These are phyloP conservation scores for Ernsta delagoae DNA, from an alignment of 2,888 invertebrate genomes.

Conservation along the genomic window DNA sequence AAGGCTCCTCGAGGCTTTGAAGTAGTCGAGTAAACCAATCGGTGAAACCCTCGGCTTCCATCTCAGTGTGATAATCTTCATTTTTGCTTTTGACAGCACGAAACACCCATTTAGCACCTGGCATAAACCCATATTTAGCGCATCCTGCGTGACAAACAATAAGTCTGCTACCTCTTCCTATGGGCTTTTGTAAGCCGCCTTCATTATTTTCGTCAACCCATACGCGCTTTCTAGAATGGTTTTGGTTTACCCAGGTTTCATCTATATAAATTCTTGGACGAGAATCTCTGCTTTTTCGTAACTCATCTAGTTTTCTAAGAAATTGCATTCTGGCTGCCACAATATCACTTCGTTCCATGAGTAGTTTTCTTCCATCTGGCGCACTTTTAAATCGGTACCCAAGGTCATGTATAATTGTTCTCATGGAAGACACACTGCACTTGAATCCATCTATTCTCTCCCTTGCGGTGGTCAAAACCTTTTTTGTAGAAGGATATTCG, in stretches of 20 bases:
- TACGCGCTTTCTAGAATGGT: conserved; percentile 21
- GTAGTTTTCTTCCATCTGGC: conserved; percentile 3
- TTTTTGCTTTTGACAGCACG: conserved; percentile 33
- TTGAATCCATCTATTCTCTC: conserved; percentile 3
- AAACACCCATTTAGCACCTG: conserved; percentile 29
- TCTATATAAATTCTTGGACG: conserved; percentile 25
- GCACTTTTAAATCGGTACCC: conserved; percentile 7
- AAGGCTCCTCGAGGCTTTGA: conserved; percentile 31
- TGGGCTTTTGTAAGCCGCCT: conserved; percentile 32
- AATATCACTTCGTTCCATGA: conserved; percentile 13
- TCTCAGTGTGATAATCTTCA: conserved; percentile 38
- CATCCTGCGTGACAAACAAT: conserved; percentile 33
- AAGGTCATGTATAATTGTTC: conserved; percentile 1
- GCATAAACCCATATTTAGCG: conserved; percentile 36
- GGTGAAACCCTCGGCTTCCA: conserved; percentile 32
- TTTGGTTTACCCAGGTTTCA: conserved; percentile 31
- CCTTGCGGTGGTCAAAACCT: not conserved
- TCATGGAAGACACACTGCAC: conserved; percentile 7
- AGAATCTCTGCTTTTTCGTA: conserved; percentile 16
- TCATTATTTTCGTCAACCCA: conserved; percentile 26
- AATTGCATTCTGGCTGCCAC: conserved; percentile 23
- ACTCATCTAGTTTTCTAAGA: conserved; percentile 16
- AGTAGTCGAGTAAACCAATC: conserved; percentile 36
- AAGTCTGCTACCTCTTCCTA: conserved; percentile 32
- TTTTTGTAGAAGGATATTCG: conserved; percentile 1